phyloP scores from a whole-genome alignment of 2,113 vertebrate genomes.

The Muntiacus reevesi region DNA sequence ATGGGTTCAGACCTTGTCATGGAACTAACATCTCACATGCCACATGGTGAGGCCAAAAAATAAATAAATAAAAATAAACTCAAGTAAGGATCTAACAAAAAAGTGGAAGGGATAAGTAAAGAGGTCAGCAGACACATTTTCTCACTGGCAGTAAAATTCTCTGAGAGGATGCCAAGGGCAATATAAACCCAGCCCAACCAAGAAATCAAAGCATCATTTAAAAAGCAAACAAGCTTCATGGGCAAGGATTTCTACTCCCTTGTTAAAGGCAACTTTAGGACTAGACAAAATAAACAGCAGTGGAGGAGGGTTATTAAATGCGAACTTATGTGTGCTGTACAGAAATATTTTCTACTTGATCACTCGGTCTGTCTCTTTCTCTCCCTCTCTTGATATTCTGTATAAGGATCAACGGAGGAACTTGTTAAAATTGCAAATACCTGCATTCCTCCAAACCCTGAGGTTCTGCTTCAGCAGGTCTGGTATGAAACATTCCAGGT shows the following conservation, averaged over 20 bases:
- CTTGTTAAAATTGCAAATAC: background rate
- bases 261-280: background rate
- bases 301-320: background rate
- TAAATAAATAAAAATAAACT: background rate
- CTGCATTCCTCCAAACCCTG: background rate
- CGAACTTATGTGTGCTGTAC: background rate
- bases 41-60: background rate
- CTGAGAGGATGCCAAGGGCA: constrained; percentile 26
- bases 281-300: constrained; percentile 39
- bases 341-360: background rate
- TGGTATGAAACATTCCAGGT: background rate
- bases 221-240: background rate
- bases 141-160: background rate
- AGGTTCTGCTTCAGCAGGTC: background rate
- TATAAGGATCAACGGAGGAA: background rate
- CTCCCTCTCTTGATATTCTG: background rate
- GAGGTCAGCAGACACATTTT: background rate
- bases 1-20: background rate
- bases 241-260: background rate
- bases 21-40: background rate
- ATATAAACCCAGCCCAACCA: background rate
- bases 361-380: background rate
- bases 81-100: background rate
- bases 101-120: background rate
- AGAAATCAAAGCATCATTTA: constrained; percentile 30